Conservation (phyloP, 2,113 vertebrate species). For the Delphinus delphis region DNA sequence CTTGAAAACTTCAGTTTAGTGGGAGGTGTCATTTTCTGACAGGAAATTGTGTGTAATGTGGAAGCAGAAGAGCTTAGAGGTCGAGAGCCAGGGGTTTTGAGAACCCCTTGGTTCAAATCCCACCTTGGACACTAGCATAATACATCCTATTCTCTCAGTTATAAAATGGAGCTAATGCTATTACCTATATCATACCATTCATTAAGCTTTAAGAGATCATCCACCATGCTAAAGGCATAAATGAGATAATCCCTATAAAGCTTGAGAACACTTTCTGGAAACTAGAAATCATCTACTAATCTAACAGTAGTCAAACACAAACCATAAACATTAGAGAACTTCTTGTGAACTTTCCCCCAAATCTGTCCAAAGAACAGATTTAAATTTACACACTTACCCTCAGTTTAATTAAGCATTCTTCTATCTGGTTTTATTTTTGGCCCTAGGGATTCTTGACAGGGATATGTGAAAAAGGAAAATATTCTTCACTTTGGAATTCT, state of each 20-base stretch:
- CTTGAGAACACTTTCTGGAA: not conserved
- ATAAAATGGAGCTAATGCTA: not conserved
- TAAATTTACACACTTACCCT: not conserved
- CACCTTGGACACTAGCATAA: not conserved
- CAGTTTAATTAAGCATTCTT: slow-evolving; percentile 13
- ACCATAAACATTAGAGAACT: not conserved
- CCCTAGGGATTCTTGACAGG: not conserved
- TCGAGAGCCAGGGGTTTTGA: not conserved
- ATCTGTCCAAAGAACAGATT: not conserved
- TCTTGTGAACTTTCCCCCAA: not conserved
- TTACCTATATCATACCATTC: not conserved
- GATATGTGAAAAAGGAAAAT: not conserved
- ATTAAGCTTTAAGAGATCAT: not conserved
- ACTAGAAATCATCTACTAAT: not conserved
- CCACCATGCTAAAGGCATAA: not conserved
- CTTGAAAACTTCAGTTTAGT: not conserved
- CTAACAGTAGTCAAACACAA: slow-evolving; percentile 22
- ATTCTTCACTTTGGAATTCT: not conserved
- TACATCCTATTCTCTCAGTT: not conserved
- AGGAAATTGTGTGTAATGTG: not conserved
- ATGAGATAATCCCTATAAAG: not conserved
- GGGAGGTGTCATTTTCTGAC: not conserved
- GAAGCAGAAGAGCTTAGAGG: not conserved
- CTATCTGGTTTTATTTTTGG: not conserved
- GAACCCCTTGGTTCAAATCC: not conserved